Conservation (phyloP, 2,888 invertebrate genomes). For the Latheticus oryzae region DNA sequence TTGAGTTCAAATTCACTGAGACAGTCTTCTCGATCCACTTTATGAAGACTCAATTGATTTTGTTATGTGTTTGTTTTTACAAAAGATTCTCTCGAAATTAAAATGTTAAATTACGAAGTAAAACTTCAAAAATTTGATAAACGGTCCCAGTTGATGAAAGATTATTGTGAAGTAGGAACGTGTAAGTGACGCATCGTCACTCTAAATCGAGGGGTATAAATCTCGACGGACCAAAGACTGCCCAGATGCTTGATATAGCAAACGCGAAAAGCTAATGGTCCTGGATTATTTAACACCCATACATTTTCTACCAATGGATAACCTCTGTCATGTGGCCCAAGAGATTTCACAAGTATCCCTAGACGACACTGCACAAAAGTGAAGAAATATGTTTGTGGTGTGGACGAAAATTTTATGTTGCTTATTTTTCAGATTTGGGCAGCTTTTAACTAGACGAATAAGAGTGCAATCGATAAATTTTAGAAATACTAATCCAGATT, state of each 20-base stretch:
- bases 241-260: conserved; percentile 49
- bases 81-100: background rate
- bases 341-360: conserved; percentile 50
- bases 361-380: conserved; percentile 37
- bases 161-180: conserved; percentile 33
- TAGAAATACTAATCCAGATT: too few species aligned
- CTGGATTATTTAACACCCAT: conserved; percentile 66
- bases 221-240: conserved; percentile 37
- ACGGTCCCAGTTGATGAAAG: conserved; percentile 41
- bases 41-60: conserved; percentile 34
- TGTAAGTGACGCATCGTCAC: conserved; percentile 34
- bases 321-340: conserved; percentile 62
- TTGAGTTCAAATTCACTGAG: conserved; percentile 25
- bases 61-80: background rate
- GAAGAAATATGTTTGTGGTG: conserved; percentile 42
- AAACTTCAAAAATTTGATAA: conserved; percentile 30
- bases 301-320: conserved; percentile 63
- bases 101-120: conserved; percentile 5
- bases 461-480: too few species aligned
- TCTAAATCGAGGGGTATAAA: conserved; percentile 37
- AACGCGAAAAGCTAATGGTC: conserved; percentile 63
- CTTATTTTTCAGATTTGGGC: too few species aligned
- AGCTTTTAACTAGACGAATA: too few species aligned
- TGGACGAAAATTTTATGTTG: too few species aligned
- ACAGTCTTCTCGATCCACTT: conserved; percentile 29